Base-by-base conservation (phyloP, 2,888 invertebrate genomes). In the Oscheius sp. region DNA sequence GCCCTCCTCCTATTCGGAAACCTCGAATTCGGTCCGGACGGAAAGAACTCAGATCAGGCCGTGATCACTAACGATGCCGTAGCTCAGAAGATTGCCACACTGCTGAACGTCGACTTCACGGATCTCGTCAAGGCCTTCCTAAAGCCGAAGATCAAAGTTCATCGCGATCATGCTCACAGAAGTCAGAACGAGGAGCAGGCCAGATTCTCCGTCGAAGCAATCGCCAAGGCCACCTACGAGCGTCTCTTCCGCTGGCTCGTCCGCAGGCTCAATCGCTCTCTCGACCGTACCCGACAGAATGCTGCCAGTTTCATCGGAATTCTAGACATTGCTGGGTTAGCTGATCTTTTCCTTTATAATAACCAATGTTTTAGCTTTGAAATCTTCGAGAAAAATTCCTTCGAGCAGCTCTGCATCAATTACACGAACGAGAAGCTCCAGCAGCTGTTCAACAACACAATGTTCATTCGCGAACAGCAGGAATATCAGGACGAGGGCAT, bases 401-500 rank as follows among this genome's bases (percentile, higher is more conserved):
- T 98, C 90, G 99, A 99, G 90, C 98, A 99, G 91, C 91, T 99
- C 84, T 99, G 98, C 91, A 99, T 99, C 89, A 99, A 99, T 91
- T 99, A 98, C 92, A 99, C 98, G 2, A 99, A 99, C 90, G 98
- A 99, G 90, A 99, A 99, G 90, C 92, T 99, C 72, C 99, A 99
- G 90, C 98, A 99, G 90, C 92, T 99, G 80, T 99, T 99, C 92
- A 99, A 99, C 90, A 98, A 99, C 91, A 98, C 98, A 55, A 99
- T 99, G 98, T 99, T 99, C 92, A 96, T 99, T 84, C 91, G 98
- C 80, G 99, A 99, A 90, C 98, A 99, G 90, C 80, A 83, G 72
- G 84, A 83, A 62, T 84, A 99, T 90, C 96, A 97, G 90, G 93
- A 96, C 37, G 99, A 99, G 91, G 98, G 98, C 70, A 97, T 99